Percentiles rank a stretch among this genome's conserved stretches.
Conservation (phyloP, 2,113 vertebrate genomes). For the Seriola quinqueradiata region DNA sequence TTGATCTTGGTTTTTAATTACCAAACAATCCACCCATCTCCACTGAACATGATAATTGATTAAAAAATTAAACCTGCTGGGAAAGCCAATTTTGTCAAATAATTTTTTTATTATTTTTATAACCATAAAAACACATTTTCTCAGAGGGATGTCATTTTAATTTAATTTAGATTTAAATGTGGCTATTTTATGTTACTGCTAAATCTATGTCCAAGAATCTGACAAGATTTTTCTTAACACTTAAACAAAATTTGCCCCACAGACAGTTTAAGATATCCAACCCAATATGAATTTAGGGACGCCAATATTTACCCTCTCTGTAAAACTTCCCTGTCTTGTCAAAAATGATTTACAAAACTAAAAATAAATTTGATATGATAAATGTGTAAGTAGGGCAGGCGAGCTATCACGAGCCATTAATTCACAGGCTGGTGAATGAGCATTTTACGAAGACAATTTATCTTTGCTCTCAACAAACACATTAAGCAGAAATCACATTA, state of each 20-base stretch:
- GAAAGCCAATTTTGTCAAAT: not conserved
- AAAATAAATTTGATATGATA: slow-evolving; percentile 15
- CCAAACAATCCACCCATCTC: no score
- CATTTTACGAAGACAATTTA: slow-evolving; percentile 19
- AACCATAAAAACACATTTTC: no score
- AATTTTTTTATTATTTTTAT: not conserved
- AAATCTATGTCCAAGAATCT: no score
- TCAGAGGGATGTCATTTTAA: no score
- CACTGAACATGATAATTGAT: no score
- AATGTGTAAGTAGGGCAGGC: slow-evolving; percentile 7
- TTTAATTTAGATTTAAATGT: no score
- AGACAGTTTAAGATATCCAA: not conserved
- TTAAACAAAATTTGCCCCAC: no score
- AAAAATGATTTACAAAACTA: slow-evolving; percentile 3
- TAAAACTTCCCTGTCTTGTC: not conserved
- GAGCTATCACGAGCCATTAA: slow-evolving; percentile 25
- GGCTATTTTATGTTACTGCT: no score
- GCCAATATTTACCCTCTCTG: not conserved
- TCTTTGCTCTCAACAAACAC: slow-evolving; percentile 24
- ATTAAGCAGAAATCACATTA: slow-evolving; percentile 13
- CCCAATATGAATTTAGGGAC: not conserved
- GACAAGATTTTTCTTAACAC: no score
- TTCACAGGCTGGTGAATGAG: not conserved
- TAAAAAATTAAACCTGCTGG: no score
- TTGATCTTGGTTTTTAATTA: no score